Evolutionary conservation across 92 coral and sea anemone species (phyloP).

Genomic region (Desmophyllum pertusum): DNA sequence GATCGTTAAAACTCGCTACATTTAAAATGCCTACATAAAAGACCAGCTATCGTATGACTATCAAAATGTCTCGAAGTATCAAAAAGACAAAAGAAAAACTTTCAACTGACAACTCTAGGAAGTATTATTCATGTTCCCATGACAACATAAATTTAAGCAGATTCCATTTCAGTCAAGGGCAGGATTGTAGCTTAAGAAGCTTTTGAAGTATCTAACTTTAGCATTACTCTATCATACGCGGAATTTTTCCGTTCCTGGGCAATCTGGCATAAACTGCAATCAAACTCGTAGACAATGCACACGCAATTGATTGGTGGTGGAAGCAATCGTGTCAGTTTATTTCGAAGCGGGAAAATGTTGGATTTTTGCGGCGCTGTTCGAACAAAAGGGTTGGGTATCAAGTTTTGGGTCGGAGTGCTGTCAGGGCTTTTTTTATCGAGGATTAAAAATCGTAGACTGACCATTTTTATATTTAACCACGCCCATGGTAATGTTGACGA

Average conservation of each 20-base stretch:
- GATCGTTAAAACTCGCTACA: background rate
- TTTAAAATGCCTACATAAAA: background rate
- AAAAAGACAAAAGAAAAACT: background rate
- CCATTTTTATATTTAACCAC: conserved; percentile 11
- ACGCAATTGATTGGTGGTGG: background rate
- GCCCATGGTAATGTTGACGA: conserved; percentile 8
- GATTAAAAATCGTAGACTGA: conserved; percentile 24
- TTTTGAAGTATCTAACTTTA: background rate
- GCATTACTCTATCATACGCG: background rate
- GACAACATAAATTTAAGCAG: background rate
- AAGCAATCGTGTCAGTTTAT: background rate
- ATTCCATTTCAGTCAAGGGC: background rate
- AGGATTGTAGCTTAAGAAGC: no score
- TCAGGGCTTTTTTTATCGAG: background rate
- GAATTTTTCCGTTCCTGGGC: background rate
- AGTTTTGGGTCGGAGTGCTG: background rate
- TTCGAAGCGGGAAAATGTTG: background rate
- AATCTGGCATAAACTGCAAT: background rate
- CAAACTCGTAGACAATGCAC: background rate
- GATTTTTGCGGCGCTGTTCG: background rate
- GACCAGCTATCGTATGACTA: conserved; percentile 10
- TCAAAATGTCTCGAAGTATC: background rate
- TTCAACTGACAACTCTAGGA: background rate
- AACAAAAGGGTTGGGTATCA: background rate
- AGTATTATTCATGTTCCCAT: conserved; percentile 17